These are phyloP conservation scores for Aphidius ervi DNA, from an alignment of 1,140 invertebrate genomes.

Conservation along the genomic window DNA sequence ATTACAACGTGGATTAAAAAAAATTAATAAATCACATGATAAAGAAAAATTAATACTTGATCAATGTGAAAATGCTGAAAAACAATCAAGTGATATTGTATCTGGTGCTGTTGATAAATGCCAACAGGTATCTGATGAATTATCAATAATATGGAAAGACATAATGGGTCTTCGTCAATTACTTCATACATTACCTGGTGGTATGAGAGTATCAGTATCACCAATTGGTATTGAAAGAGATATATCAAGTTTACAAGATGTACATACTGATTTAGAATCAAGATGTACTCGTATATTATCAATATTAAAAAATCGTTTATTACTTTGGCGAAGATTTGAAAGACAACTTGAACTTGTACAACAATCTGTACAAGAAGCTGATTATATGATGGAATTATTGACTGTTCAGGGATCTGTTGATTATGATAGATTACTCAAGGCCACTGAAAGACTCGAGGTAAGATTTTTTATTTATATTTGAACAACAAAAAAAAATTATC, in stretches of 20 bases:
- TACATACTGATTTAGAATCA: conserved; percentile 65
- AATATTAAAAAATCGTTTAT: conserved; percentile 61
- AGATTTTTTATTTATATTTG: too few species aligned
- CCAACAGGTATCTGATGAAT: conserved; percentile 61
- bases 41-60: conserved; percentile 62
- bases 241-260: conserved; percentile 69
- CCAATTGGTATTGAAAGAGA: conserved; percentile 69
- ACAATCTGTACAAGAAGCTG: conserved; percentile 73
- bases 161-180: conserved; percentile 69
- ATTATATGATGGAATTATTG: conserved; percentile 80
- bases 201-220: conserved; percentile 68
- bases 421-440: conserved; percentile 74
- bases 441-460: conserved; percentile 72
- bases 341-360: conserved; percentile 71
- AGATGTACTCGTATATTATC: conserved; percentile 63
- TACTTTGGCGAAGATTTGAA: conserved; percentile 71
- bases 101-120: conserved; percentile 66
- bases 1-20: conserved; percentile 64
- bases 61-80: conserved; percentile 66
- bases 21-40: conserved; percentile 63
- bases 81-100: conserved; percentile 66
- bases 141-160: conserved; percentile 68
- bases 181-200: conserved; percentile 69
- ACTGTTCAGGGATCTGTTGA: conserved; percentile 76
- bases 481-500: too few species aligned